These are phyloP conservation scores for Sciurus carolinensis DNA, from an alignment of 2,797 vertebrate genomes.

Conservation along the genomic window DNA sequence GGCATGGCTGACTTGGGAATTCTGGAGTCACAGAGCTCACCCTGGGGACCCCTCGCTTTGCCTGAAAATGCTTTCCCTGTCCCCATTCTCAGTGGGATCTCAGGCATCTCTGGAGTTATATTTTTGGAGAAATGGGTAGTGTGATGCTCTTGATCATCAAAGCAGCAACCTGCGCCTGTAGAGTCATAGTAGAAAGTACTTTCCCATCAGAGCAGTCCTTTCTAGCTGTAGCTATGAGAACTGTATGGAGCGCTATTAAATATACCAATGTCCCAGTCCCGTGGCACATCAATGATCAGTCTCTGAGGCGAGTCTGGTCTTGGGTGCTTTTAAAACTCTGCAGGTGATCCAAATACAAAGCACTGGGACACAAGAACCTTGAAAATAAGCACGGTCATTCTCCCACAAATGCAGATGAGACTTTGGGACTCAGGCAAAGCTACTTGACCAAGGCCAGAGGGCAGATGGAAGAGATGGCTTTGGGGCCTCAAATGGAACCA, in stretches of 20 bases:
- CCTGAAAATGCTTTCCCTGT: neutral
- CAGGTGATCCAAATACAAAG: neutral
- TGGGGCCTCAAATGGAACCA: neutral
- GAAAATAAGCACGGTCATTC: neutral
- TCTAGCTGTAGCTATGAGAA: neutral
- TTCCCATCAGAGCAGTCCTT: neutral
- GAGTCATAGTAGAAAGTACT: neutral
- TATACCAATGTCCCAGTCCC: neutral
- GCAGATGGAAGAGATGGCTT: neutral
- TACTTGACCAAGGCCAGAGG: neutral
- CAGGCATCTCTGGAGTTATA: neutral
- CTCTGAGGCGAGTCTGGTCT: no score
- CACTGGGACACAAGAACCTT: neutral
- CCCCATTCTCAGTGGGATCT: neutral
- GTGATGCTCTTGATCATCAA: neutral
- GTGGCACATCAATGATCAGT: no score
- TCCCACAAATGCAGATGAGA: neutral
- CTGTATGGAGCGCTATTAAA: neutral
- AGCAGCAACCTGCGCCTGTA: neutral
- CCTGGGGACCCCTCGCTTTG: neutral
- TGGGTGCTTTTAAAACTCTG: neutral
- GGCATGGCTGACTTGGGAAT: neutral
- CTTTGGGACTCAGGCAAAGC: neutral
- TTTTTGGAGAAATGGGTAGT: neutral
- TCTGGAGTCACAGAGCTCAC: neutral